These are phyloP conservation scores for Melanostigma gelatinosum DNA, from an alignment of 2,113 vertebrate species.

Conservation along the genomic window DNA sequence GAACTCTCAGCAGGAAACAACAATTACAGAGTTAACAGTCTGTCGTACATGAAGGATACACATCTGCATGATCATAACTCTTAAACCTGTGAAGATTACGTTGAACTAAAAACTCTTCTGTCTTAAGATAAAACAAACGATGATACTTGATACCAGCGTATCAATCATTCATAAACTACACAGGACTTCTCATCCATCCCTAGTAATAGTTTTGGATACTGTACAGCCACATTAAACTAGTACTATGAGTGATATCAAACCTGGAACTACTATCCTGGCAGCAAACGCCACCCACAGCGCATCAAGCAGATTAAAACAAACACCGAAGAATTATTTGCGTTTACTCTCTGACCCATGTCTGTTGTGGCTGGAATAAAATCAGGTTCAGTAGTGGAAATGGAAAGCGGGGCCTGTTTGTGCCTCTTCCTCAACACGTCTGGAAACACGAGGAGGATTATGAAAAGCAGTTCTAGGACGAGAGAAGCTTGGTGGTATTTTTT, in stretches of 20 bases:
- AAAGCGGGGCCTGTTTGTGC: constrained; percentile 18
- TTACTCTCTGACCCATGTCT: constrained; percentile 54
- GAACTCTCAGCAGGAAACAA: neutral
- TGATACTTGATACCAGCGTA: neutral
- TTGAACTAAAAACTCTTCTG: neutral
- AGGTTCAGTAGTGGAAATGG: constrained; percentile 59
- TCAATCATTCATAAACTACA: neutral
- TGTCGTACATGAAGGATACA: neutral
- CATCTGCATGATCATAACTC: neutral
- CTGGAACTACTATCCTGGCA: constrained; percentile 33
- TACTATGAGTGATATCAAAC: constrained; percentile 18
- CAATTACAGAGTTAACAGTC: neutral
- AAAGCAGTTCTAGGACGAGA: neutral
- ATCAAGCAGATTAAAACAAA: constrained; percentile 69
- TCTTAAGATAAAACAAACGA: neutral
- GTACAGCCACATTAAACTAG: neutral
- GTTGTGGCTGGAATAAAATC: constrained; percentile 45
- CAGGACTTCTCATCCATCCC: neutral
- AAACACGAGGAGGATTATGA: neutral
- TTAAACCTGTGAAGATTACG: neutral
- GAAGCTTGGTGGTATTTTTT: neutral
- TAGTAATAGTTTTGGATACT: neutral
- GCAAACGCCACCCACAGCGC: constrained; percentile 47
- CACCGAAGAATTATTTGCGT: constrained; percentile 58
- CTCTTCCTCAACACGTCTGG: neutral